Evolutionary conservation across 37 sponge, comb jelly and placozoan species (phyloP).

Genomic region (Oopsacas minuta): DNA sequence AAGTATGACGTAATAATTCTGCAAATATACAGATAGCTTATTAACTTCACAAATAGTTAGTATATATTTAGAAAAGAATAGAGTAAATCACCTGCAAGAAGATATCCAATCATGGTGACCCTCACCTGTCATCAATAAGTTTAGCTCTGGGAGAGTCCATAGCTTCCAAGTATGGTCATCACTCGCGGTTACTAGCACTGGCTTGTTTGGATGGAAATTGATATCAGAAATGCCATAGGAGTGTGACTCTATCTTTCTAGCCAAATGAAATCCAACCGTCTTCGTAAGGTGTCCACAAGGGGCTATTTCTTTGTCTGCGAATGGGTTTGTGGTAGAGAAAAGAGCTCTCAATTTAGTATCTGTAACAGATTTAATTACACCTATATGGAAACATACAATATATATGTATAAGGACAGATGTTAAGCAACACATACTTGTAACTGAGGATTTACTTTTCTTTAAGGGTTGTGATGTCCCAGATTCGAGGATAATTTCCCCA

Average conservation of each 20-base stretch:
- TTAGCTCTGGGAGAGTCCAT: conserved; percentile 43
- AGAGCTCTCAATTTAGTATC: background rate
- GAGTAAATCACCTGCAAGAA: background rate
- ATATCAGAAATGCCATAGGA: conserved; percentile 11
- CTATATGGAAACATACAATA: too few relatives aligned
- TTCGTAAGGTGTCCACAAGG: conserved; percentile 52
- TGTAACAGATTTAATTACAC: too few relatives aligned
- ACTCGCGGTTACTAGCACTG: conserved; percentile 64
- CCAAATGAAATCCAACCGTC: conserved; percentile 45
- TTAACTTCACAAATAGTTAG: background rate
- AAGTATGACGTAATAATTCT: too few relatives aligned
- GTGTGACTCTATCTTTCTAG: conserved; percentile 34
- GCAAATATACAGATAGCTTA: background rate
- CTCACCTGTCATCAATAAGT: conserved; percentile 64
- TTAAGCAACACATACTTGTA: too few relatives aligned
- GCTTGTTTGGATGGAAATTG: conserved; percentile 53
- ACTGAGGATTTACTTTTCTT: background rate
- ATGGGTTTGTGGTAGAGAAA: background rate
- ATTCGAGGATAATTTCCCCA: background rate
- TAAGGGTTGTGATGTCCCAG: background rate
- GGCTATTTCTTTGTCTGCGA: conserved; percentile 20
- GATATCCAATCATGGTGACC: conserved; percentile 84
- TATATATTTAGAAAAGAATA: too few relatives aligned
- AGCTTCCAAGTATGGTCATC: conserved; percentile 89
- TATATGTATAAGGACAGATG: too few relatives aligned